Evolutionary conservation across 2,113 vertebrate species (phyloP), one percentile per base, ranked within the genome.

Genomic region (Saccopteryx bilineata): DNA sequence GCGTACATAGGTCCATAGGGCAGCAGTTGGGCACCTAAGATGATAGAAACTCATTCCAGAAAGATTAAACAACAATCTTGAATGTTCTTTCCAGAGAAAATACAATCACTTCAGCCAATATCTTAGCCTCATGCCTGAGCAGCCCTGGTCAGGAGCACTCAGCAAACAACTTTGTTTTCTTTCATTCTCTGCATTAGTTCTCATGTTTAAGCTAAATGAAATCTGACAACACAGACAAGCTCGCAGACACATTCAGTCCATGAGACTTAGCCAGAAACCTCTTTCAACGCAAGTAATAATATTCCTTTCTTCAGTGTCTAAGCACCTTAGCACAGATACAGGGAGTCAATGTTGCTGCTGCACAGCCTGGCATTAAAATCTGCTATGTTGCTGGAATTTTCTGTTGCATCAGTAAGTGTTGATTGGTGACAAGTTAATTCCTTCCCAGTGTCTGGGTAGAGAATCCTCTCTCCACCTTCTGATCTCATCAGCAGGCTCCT

Each of bases 151-250:
- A 91, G 92, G 84, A 94, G 54, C 31, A 31, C 58, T 91, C 6
- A 0, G 60, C 50, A 95, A 96, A 94, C 82, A 91, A 91, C 78
- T 93, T 52, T 61, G 87, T 95, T 97, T 97, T 94, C 94, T 92
- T 94, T 81, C 87, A 83, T 92, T 96, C 88, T 95, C 85, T 79
- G 68, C 68, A 82, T 91, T 95, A 26, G 76, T 90, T 87, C 76
- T 97, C 78, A 91, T 66, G 69, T 96, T 88, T 69, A 83, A 97
- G 93, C 78, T 90, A 96, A 97, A 96, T 95, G 81, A 80, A 93
- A 93, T 88, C 74, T 94, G 97, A 97, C 96, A 97, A 88, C 91
- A 81, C n/a, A 68, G 90, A 93, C 91, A 93, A 91, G 75, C 88
- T 81, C 66, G 28, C 85, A 89, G 88, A 90, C 69, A 88, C 48